Conservation (phyloP, 2,113 vertebrate species). For the Oophaga pumilio region DNA sequence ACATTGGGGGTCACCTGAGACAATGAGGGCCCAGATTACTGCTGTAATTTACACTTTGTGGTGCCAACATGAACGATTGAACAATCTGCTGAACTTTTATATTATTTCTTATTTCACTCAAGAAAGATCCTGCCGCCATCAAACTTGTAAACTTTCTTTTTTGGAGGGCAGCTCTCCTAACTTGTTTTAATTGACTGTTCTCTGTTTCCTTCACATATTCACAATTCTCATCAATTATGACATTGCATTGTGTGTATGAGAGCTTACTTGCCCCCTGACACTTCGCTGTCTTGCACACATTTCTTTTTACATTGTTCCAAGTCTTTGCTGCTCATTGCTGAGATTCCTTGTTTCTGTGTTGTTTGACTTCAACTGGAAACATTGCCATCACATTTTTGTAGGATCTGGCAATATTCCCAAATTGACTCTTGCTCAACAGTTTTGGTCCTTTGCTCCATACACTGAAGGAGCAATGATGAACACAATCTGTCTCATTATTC, state of each 20-base stretch:
- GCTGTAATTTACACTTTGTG: background rate
- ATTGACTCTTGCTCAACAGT: slow-evolving; percentile 34
- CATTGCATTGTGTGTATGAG: background rate
- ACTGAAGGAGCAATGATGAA: slow-evolving; percentile 23
- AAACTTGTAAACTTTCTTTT: too few species aligned
- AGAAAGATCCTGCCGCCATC: too few species aligned
- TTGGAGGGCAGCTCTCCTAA: background rate
- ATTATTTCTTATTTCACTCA: too few species aligned
- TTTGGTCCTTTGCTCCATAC: background rate
- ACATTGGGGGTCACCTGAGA: background rate
- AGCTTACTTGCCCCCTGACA: slow-evolving; percentile 25
- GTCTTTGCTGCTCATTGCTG: slow-evolving; percentile 38
- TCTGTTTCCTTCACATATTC: background rate
- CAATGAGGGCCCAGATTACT: background rate
- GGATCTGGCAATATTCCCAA: slow-evolving; percentile 32
- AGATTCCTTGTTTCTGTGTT: slow-evolving; percentile 16
- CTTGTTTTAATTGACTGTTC: background rate
- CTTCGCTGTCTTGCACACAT: background rate
- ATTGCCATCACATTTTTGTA: background rate
- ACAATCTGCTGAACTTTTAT: too few species aligned
- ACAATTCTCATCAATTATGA: background rate
- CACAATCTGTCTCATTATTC: slow-evolving; percentile 30
- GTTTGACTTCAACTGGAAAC: background rate
- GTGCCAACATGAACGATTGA: too few species aligned
- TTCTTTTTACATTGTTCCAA: slow-evolving; percentile 37